Evolutionary conservation across 2,113 vertebrate genomes (phyloP).

Genomic region (Aviceda subcristata): DNA sequence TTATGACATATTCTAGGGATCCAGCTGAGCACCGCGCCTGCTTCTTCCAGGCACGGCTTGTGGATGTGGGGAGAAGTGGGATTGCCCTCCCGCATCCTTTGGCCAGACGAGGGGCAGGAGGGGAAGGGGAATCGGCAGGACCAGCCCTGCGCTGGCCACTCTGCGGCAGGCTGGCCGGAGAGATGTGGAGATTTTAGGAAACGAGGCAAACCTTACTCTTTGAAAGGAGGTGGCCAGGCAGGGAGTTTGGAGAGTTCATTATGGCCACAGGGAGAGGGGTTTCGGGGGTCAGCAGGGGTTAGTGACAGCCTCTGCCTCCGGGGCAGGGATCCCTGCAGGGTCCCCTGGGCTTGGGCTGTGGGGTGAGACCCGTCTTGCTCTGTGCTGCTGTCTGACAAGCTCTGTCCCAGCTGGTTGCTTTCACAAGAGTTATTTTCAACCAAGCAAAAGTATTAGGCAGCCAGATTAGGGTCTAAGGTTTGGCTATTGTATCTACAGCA

Average conservation of each 20-base stretch:
- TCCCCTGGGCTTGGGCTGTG: neutral
- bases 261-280: neutral
- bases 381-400: neutral
- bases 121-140: neutral
- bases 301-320: neutral
- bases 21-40: neutral
- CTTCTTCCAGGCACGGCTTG: neutral
- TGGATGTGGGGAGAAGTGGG: neutral
- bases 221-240: neutral
- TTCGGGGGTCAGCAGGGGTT: neutral
- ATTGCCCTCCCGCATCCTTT: neutral
- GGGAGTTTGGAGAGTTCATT: neutral
- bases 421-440: conserved; percentile 30
- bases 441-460: conserved; percentile 7
- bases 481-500: conserved; percentile 26
- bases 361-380: neutral
- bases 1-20: neutral
- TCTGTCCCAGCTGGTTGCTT: conserved; percentile 36
- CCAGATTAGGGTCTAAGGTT: conserved; percentile 19
- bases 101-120: neutral
- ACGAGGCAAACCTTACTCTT: neutral
- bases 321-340: neutral
- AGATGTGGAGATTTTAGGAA: neutral
- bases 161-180: neutral
- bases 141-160: neutral